Conservation (phyloP, 2,113 vertebrate genomes). For the Alexandromys fortis region DNA sequence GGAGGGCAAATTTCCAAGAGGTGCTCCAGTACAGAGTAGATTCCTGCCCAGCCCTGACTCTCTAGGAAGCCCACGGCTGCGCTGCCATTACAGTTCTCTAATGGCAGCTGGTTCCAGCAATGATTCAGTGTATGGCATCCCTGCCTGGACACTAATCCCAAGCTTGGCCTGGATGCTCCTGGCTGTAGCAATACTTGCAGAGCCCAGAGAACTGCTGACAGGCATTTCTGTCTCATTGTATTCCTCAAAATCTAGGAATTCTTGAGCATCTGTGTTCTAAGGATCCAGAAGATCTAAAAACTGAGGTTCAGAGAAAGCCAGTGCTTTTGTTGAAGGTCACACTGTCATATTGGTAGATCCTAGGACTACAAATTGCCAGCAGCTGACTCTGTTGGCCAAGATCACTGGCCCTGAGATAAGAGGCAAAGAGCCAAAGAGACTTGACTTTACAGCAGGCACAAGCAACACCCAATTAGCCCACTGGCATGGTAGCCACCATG, state of each 20-base stretch:
- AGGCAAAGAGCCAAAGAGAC: constrained; percentile 9
- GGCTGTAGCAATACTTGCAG: neutral
- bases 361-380: neutral
- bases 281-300: neutral
- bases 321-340: neutral
- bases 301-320: neutral
- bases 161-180: neutral
- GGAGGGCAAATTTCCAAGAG: neutral
- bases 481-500: neutral
- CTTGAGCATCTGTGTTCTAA: neutral
- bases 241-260: constrained; percentile 1
- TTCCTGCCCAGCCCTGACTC: neutral
- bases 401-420: constrained; percentile 15
- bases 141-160: neutral
- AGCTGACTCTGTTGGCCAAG: neutral
- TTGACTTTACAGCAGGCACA: constrained; percentile 25
- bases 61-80: neutral
- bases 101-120: neutral
- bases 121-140: neutral
- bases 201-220: neutral
- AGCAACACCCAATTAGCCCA: neutral
- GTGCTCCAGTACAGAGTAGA: neutral
- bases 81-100: neutral
- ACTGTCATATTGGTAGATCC: neutral
- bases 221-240: neutral